phyloP scores from a whole-genome alignment of 2,113 vertebrate species.

The Calidris pugnax region DNA sequence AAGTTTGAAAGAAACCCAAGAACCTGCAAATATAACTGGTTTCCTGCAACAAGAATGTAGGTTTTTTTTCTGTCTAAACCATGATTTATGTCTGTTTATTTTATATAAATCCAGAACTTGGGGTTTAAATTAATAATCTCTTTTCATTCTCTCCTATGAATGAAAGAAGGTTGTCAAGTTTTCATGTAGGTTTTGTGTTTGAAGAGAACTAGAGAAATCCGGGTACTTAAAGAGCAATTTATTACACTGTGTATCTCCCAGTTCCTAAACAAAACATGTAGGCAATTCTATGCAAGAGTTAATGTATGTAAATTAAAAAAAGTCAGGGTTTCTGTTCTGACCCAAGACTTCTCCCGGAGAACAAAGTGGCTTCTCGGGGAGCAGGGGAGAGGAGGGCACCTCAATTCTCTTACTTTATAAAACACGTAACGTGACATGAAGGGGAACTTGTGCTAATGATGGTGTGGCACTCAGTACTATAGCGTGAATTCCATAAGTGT shows the following conservation, averaged over 20 bases:
- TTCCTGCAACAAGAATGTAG: not conserved
- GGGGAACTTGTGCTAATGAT: not conserved
- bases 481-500: rapidly evolving
- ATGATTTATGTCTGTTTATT: not conserved
- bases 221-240: not conserved
- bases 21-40: not conserved
- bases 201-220: not conserved
- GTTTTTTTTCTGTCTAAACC: not conserved
- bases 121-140: not conserved
- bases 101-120: not conserved
- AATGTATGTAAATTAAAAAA: not conserved
- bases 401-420: rapidly evolving
- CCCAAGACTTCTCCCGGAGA: not conserved
- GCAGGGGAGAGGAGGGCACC: no score
- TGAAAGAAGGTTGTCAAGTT: not conserved
- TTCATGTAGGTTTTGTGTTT: not conserved
- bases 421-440: rapidly evolving
- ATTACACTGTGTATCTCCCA: rapidly evolving
- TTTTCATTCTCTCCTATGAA: not conserved
- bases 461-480: not conserved
- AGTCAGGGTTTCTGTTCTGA: rapidly evolving
- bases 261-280: not conserved
- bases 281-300: not conserved
- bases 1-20: not conserved
- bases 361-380: rapidly evolving